Base-by-base conservation (phyloP, 2,888 invertebrate genomes). In the Drosophila mercatorum region DNA sequence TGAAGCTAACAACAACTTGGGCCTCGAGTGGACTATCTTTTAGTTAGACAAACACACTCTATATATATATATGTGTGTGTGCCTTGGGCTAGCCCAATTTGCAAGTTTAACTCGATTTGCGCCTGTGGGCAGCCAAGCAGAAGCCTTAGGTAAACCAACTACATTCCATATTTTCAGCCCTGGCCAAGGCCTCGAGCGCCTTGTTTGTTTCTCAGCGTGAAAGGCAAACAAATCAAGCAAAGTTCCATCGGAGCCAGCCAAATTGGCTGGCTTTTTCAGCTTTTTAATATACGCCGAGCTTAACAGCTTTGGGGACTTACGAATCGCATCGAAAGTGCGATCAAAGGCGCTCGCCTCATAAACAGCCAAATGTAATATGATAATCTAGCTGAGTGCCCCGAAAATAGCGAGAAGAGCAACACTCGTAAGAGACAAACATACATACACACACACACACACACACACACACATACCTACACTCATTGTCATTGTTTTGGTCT, bases 331-430 rank as follows among this genome's bases (percentile, higher is more conserved):
- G 44, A 6, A 6, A 44, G 11, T 58, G 49, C 46, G 55, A 68
- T 53, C 61, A 65, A 62, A 62, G 46, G 57, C 22, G 52, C 17
- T 17, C 66, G 59, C 44, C 63, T 68, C 66, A 71, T 74, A 82
- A 82, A 75, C 69, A 78, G 56, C 69, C 62, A 66, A 85, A 74
- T 67, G 88, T 80, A 83, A 88, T 82, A 88, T 80, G 88, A 88
- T 84, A 84, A 84, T 84, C 83, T 80, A 80, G 71, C 64, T 74
- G 80, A 88, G 88, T 84, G 83, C 68, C 85, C 51, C 12, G 22
- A 63, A 58, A 63, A 68, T 58, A 62, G 68, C 43, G 58, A 57
- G 68, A 75, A 52, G 49, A 17, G 38, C 46, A 62, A 36, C 46
- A 62, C 36, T 34, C 22, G 11, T 22, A 22, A 22, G 22, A 22